phyloP scores from a whole-genome alignment of 2,888 invertebrate species.

The Orchesellides sinensis region DNA sequence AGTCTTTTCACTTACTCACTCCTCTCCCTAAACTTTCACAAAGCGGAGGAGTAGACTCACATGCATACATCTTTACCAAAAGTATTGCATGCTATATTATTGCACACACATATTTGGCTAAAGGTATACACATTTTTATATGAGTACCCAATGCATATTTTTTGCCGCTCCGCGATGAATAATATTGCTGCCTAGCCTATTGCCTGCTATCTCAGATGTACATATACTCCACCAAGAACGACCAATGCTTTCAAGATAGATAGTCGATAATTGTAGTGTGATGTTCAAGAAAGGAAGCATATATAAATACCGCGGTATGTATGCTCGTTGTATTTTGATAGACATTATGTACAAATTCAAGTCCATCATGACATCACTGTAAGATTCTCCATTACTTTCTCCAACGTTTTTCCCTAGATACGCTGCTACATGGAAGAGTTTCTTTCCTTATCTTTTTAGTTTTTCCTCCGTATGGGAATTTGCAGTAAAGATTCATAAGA shows the following conservation, averaged over 20 bases:
- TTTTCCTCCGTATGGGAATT: no score
- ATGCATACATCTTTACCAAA: background rate
- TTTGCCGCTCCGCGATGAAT: background rate
- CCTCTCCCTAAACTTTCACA: conserved; percentile 24
- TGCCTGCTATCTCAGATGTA: background rate
- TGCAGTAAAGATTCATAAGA: no score
- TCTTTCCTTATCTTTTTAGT: no score
- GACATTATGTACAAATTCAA: background rate
- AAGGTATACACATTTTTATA: no score
- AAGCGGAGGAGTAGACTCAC: conserved; percentile 11
- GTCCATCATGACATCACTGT: background rate
- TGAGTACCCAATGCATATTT: background rate
- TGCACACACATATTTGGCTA: background rate
- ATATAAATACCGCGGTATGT: no score
- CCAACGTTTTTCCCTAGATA: background rate
- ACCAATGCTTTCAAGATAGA: conserved; percentile 13
- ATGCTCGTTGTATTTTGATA: background rate
- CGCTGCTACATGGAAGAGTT: no score
- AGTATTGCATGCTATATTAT: no score
- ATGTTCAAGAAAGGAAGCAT: no score
- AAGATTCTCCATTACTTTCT: background rate
- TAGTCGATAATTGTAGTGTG: conserved; percentile 20
- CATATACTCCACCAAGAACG: no score
- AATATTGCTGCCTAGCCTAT: no score
- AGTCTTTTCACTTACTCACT: conserved; percentile 11